Percentiles rank a stretch among this genome's conserved stretches.
Conservation (phyloP, 1,140 invertebrate species). For the Trichonephila clavipes region DNA sequence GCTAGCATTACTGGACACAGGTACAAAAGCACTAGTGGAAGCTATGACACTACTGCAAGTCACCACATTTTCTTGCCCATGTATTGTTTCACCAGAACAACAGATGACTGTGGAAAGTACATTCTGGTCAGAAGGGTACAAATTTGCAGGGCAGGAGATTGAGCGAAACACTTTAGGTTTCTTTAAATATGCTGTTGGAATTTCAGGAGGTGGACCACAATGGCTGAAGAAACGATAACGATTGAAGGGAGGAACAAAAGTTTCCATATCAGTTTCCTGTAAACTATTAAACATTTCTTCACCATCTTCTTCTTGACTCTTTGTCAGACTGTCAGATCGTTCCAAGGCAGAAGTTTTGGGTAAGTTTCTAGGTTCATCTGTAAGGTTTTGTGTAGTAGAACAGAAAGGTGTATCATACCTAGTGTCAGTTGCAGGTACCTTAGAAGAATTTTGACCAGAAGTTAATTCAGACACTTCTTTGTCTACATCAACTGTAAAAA, state of each 20-base stretch:
- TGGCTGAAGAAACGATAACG: conserved; percentile 85
- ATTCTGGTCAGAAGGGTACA: not conserved
- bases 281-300: conserved; percentile 37
- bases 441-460: not conserved
- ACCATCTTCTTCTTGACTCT: conserved; percentile 44
- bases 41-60: not conserved
- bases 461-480: conserved; percentile 72
- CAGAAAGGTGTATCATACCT: conserved; percentile 69
- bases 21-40: conserved; percentile 7
- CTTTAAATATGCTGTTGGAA: conserved; percentile 57
- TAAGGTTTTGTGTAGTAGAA: conserved; percentile 67
- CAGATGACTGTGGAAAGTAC: not conserved
- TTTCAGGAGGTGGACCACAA: conserved; percentile 80
- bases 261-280: conserved; percentile 80
- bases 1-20: not conserved
- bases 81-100: not conserved
- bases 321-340: conserved; percentile 31
- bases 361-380: conserved; percentile 39
- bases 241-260: conserved; percentile 85
- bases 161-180: conserved; percentile 1
- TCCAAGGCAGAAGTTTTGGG: not conserved
- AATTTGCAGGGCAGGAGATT: conserved; percentile 49
- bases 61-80: not conserved
- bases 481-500: conserved; percentile 61
- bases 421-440: not conserved